Conservation (phyloP, 2,797 vertebrate species). For the Petrocephalus sullivani region DNA sequence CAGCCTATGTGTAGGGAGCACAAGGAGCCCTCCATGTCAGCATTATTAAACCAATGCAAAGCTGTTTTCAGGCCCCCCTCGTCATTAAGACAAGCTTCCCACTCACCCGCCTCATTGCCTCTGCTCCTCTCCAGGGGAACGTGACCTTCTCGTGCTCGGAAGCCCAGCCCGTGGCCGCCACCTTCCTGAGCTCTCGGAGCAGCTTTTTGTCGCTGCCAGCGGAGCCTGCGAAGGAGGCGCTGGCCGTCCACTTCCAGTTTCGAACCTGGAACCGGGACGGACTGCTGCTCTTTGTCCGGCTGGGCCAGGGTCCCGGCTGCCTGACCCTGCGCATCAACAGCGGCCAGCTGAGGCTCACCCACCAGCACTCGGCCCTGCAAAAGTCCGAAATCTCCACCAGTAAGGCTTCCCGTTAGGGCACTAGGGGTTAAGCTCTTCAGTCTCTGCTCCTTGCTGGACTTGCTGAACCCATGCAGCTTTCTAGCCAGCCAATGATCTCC, state of each 20-base stretch:
- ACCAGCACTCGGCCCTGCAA: constrained; percentile 63
- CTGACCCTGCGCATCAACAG: constrained; percentile 73
- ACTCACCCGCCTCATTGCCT: neutral
- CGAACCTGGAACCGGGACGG: constrained; percentile 90
- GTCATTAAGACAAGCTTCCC: neutral
- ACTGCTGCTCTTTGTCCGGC: constrained; percentile 73
- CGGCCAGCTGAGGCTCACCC: constrained; percentile 69
- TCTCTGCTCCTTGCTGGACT: neutral
- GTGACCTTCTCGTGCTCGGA: constrained; percentile 92
- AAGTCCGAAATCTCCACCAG: constrained; percentile 74
- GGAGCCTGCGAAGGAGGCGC: constrained; percentile 66
- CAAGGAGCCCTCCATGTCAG: neutral
- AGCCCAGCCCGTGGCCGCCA: constrained; percentile 81
- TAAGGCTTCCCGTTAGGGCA: constrained; percentile 47
- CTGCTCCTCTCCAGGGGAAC: constrained; percentile 75
- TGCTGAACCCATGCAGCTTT: neutral
- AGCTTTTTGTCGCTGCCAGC: constrained; percentile 83
- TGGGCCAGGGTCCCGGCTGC: constrained; percentile 69
- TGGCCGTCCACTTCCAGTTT: constrained; percentile 88
- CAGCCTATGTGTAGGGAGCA: neutral
- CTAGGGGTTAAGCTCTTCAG: neutral
- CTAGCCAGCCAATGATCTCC: neutral
- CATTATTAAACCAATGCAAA: neutral
- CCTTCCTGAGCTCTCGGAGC: constrained; percentile 75
- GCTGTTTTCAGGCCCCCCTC: neutral